phyloP scores from a whole-genome alignment of 2,113 vertebrate species.

The Uria aalge region DNA sequence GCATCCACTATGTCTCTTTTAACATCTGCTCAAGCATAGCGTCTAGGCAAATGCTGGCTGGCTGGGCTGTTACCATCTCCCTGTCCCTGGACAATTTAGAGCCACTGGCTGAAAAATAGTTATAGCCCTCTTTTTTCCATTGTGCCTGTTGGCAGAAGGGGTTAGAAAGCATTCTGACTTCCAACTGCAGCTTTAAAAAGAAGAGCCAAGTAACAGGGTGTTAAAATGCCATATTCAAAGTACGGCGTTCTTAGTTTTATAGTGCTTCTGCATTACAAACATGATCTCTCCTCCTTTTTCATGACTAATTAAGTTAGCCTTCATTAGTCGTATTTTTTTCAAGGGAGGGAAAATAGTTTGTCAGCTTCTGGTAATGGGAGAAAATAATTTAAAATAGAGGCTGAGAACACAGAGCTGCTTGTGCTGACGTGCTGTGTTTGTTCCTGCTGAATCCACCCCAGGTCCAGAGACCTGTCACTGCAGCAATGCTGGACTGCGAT shows the following conservation, averaged over 20 bases:
- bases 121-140: not conserved
- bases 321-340: not conserved
- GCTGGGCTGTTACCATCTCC: not conserved
- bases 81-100: not conserved
- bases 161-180: not conserved
- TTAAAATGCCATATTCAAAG: not conserved
- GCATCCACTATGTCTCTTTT: fast-evolving
- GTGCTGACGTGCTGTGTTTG: not conserved
- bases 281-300: not conserved
- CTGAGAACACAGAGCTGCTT: not conserved
- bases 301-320: not conserved
- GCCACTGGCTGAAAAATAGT: not conserved
- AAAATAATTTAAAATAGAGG: not conserved
- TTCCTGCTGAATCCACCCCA: slow-evolving; percentile 34
- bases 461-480: slow-evolving; percentile 83
- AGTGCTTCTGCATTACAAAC: not conserved
- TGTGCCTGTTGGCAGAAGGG: not conserved
- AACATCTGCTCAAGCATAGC: not conserved
- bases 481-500: slow-evolving; percentile 79
- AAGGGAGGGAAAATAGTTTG: not conserved
- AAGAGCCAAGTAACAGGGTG: not conserved
- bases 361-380: not conserved
- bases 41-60: not conserved
- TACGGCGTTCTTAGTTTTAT: not conserved
- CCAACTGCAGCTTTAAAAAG: not conserved